Evolutionary conservation across 1,140 invertebrate genomes (phyloP), one percentile per base, ranked within the genome.

Genomic region (Trachymyrmex septentrionalis): DNA sequence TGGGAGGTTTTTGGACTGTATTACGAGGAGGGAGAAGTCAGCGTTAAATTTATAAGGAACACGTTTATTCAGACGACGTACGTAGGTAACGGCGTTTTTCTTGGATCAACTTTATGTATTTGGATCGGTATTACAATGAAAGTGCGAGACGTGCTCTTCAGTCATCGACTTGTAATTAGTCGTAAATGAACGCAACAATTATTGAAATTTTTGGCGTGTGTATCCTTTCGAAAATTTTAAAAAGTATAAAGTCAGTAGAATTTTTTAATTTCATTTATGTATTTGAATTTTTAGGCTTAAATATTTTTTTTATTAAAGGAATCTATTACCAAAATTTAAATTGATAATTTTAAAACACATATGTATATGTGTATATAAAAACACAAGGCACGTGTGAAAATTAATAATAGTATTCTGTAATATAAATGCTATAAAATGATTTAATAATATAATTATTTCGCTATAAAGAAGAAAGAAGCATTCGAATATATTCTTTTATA

Each of bases 21-120:
- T 75, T 63, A 73, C 72, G 80, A 44, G 48, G 38, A 44, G 53
- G 38, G 27, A 61, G 57, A 73, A 63, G 69, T 75, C 69, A 50
- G 48, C 69, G 27, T 63, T 84, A 82, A 82, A 82, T 82, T 82
- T 82, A 73, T 61, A 84, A 84, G 27, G 24, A 84, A 38, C 55
- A 59, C 55, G 80, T 73, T 82, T 82, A 72, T 72, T 72, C 78
- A 71, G 53, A 57, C 24, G 24, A 24, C 10, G 21, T 61, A 61
- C 12, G 55, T 73, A 73, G 27, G 16, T 48, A 61, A 30, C 5
- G 38, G 27, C 9, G 14, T 50, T 82, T 44, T 61, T 59, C 24
- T 61, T 30, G 14, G 55, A 24, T 48, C 38, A 50, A 72, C 24
- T 48, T 30, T 82, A 48, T 38, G 44, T 69, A 57, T 80, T 21